Evolutionary conservation across 2,888 invertebrate species (phyloP).

Genomic region (Eupeodes luniger): DNA sequence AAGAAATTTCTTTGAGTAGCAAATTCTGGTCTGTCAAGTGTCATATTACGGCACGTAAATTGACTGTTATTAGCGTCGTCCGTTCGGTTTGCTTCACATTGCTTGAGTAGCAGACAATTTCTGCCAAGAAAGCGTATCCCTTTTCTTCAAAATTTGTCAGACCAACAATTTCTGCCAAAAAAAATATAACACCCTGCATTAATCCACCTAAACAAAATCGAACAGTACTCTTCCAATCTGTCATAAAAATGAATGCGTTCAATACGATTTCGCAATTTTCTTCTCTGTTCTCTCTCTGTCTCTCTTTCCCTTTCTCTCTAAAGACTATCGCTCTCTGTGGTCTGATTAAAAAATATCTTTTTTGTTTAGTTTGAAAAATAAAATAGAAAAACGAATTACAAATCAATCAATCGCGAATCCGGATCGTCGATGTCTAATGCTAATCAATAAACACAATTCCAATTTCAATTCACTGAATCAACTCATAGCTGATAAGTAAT

Average conservation of each 20-base stretch:
- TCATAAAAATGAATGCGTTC: slow-evolving; percentile 45
- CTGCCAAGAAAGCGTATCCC: too few species aligned
- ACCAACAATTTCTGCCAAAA: too few species aligned
- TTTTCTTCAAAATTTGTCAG: too few species aligned
- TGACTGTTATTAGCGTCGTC: too few species aligned
- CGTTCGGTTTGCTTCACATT: too few species aligned
- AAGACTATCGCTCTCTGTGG: neutral
- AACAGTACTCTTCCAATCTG: slow-evolving; percentile 36
- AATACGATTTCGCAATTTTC: too few species aligned
- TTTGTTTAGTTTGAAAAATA: slow-evolving; percentile 52
- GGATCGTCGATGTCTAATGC: slow-evolving; percentile 19
- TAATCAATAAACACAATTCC: slow-evolving; percentile 5
- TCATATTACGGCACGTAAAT: too few species aligned
- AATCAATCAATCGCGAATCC: slow-evolving; percentile 4
- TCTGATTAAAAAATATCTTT: slow-evolving; percentile 22
- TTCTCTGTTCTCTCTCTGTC: too few species aligned
- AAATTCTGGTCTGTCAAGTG: too few species aligned
- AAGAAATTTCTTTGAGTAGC: too few species aligned
- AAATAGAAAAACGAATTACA: neutral
- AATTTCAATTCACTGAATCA: neutral
- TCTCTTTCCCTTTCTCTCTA: neutral
- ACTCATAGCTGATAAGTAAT: slow-evolving; percentile 42
- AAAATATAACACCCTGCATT: neutral
- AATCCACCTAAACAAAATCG: neutral
- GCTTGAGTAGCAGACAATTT: too few species aligned